A percentile compares a stretch with the other conserved stretches of the same genome.
Conservation (phyloP, 2,888 invertebrate species). For the Caenorhabditis sp. region DNA sequence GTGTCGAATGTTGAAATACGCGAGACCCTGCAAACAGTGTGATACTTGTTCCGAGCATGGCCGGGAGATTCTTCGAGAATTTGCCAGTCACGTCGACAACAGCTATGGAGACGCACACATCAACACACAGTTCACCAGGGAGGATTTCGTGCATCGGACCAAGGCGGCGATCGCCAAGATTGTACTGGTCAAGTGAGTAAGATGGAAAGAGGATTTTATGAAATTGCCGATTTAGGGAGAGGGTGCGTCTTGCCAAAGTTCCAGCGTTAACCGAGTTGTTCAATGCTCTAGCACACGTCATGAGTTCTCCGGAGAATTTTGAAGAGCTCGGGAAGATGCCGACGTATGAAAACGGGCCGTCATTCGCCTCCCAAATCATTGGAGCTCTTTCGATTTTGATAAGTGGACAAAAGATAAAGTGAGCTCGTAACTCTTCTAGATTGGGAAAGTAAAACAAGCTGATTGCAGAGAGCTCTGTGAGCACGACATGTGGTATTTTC, state of each 20-base stretch:
- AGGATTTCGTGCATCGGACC: conserved; percentile 61
- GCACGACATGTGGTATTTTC: conserved; percentile 63
- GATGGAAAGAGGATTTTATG: background rate
- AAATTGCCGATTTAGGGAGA: conserved; percentile 15
- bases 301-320: conserved; percentile 50
- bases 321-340: conserved; percentile 31
- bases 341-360: conserved; percentile 69
- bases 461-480: conserved; percentile 65
- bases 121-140: conserved; percentile 50
- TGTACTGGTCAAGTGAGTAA: conserved; percentile 58
- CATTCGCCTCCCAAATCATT: conserved; percentile 72
- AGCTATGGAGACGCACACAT: conserved; percentile 76
- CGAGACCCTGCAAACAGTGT: conserved; percentile 73
- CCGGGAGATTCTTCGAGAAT: conserved; percentile 71
- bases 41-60: conserved; percentile 75
- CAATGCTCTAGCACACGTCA: conserved; percentile 48
- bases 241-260: conserved; percentile 50
- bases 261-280: conserved; percentile 63
- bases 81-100: conserved; percentile 75
- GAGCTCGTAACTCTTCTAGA: no score
- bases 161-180: conserved; percentile 70
- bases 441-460: no score
- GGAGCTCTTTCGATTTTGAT: conserved; percentile 72
- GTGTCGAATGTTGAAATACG: conserved; percentile 72
- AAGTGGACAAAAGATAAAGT: conserved; percentile 60